A percentile compares a stretch with the other conserved stretches of the same genome.
Evolutionary conservation across 2,797 vertebrate genomes (phyloP).

Genomic region (Onychomys arenicola): DNA sequence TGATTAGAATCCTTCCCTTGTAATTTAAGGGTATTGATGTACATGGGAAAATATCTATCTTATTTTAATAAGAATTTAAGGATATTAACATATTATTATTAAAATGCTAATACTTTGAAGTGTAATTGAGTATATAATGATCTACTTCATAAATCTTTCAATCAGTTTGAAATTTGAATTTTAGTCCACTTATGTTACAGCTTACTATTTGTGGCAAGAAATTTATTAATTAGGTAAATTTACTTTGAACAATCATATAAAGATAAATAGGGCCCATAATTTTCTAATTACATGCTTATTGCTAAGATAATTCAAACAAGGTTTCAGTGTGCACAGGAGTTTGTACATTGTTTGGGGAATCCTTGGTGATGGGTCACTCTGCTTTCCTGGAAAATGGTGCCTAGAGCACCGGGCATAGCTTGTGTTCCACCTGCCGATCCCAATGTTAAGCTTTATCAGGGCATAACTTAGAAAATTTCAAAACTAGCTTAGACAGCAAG

Average conservation of each 20-base stretch:
- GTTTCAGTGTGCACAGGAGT: neutral
- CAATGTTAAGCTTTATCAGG: neutral
- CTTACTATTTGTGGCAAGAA: neutral
- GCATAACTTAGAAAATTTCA: neutral
- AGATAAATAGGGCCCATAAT: neutral
- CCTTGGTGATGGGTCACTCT: neutral
- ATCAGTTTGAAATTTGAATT: neutral
- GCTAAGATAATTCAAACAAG: neutral
- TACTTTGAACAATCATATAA: neutral
- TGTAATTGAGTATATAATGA: neutral
- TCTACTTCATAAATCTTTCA: neutral
- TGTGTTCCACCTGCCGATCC: neutral
- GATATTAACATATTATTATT: neutral
- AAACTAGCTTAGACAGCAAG: neutral
- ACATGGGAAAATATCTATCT: neutral
- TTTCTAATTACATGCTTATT: conserved; percentile 11
- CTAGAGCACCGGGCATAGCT: neutral
- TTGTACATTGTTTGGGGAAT: neutral
- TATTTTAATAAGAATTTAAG: conserved; percentile 15
- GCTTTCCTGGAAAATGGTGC: neutral
- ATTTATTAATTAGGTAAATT: conserved; percentile 48
- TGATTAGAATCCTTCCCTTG: neutral
- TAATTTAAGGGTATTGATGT: neutral
- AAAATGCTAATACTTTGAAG: conserved; percentile 26
- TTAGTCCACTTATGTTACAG: neutral